phyloP scores from a whole-genome alignment of 2,888 invertebrate genomes.

The Liopterus haemorrhoidalis region DNA sequence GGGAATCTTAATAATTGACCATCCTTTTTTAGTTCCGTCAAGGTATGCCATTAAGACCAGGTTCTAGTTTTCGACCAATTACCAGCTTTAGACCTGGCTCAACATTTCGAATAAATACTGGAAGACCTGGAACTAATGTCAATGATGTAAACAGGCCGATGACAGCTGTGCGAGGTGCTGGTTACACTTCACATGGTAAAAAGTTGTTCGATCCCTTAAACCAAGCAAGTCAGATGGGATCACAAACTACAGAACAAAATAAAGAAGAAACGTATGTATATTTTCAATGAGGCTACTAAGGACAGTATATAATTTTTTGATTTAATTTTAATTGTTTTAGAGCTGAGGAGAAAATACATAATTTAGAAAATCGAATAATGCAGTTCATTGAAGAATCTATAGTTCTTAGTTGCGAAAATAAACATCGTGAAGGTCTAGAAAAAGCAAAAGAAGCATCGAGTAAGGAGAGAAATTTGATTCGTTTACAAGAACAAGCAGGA shows the following conservation, averaged over 20 bases:
- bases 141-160: conserved; percentile 65
- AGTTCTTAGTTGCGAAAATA: conserved; percentile 58
- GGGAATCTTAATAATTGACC: too few species aligned
- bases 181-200: conserved; percentile 76
- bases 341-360: conserved; percentile 85
- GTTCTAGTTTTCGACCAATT: conserved; percentile 39
- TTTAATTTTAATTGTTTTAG: conserved; percentile 47
- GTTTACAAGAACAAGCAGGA: conserved; percentile 86
- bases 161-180: conserved; percentile 94
- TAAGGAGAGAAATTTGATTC: conserved; percentile 81
- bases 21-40: conserved; percentile 38
- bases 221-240: conserved; percentile 52
- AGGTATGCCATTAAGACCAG: conserved; percentile 36
- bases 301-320: conserved; percentile 5
- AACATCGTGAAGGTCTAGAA: conserved; percentile 64
- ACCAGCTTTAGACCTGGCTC: conserved; percentile 34
- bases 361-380: conserved; percentile 83
- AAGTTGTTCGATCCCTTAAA: conserved; percentile 71
- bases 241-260: conserved; percentile 58
- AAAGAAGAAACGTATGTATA: conserved; percentile 69
- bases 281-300: conserved; percentile 1
- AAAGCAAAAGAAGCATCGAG: conserved; percentile 96
- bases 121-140: conserved; percentile 45
- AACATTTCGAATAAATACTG: conserved; percentile 28
- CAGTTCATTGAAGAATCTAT: conserved; percentile 87